Conservation (phyloP, 2,797 vertebrate genomes). For the Menidia menidia region DNA sequence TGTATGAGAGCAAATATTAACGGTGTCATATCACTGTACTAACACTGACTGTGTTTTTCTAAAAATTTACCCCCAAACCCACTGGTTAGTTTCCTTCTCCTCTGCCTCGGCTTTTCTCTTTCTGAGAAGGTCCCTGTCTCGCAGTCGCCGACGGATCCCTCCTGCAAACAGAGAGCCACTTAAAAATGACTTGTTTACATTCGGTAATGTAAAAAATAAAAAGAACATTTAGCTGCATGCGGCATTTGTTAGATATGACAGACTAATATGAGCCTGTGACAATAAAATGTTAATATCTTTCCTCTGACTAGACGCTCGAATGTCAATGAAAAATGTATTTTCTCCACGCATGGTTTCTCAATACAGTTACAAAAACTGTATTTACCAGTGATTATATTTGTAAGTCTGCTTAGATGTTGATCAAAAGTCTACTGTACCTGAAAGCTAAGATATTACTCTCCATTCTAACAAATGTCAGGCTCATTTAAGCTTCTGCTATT, state of each 20-base stretch:
- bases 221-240: constrained; percentile 3
- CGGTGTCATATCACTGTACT: not conserved
- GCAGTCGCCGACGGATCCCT: constrained; percentile 80
- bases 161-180: constrained; percentile 68
- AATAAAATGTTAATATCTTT: not conserved
- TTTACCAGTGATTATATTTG: not conserved
- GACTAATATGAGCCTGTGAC: not conserved
- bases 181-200: constrained; percentile 8
- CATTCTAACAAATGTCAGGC: constrained; percentile 11
- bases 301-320: not conserved
- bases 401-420: not conserved
- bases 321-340: not conserved
- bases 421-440: constrained; percentile 5
- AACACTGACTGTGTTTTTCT: constrained; percentile 28
- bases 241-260: not conserved
- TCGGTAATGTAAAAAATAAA: constrained; percentile 4
- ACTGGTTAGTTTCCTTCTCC: constrained; percentile 87
- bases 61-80: constrained; percentile 88
- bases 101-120: constrained; percentile 91
- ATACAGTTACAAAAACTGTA: too few relatives aligned
- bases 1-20: not conserved
- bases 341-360: too few relatives aligned
- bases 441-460: not conserved
- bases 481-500: not conserved
- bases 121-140: constrained; percentile 90